Evolutionary conservation across 2,797 vertebrate genomes (phyloP), one percentile per base, ranked within the genome.

Genomic region (Morelia viridis): DNA sequence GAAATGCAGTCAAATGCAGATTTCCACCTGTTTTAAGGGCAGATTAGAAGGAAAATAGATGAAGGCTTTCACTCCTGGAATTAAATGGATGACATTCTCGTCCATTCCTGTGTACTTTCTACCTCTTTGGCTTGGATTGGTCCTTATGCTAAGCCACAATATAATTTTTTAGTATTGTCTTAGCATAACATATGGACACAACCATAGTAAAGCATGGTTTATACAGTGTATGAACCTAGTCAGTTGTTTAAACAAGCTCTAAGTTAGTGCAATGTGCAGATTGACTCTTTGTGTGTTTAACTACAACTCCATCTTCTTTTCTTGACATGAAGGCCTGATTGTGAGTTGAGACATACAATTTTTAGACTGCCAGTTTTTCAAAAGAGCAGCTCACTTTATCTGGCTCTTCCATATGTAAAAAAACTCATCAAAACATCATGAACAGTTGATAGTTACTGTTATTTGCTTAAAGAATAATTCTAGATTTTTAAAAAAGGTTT

Each of bases 341-440:
- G 3, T 89, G 84, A 93, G 31, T 22, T 92, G 90, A 80, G 87
- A 85, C 50, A 88, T 88, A 28, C 90, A 71, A 92, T 76, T 88
- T 92, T 93, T 93, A 35, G 88, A 31, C 64, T 41, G 58, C 57
- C 84, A 90, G 94, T 91, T 91, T 71, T 92, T 92, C 93, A 53
- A 13, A 0, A 65, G 90, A 31, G 92, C 92, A 95, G 95, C 92
- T 57, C 93, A 92, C 95, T 96, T 96, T 90, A 93, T 94, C 80
- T 86, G 93, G 93, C 22, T 24, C 87, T 91, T 90, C 8, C 28
- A 89, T 92, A 94, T 92, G 87, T 84, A 87, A 93, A 83, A 87
- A 89, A 92, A 90, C 85, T 93, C 91, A 93, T 28, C 57, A 90
- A 85, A 80, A 85, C 90, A 64, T 92, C 65, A 11, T 93, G 86